These are phyloP conservation scores for Nesidiocoris tenuis DNA, from an alignment of 2,888 invertebrate species.

Conservation along the genomic window DNA sequence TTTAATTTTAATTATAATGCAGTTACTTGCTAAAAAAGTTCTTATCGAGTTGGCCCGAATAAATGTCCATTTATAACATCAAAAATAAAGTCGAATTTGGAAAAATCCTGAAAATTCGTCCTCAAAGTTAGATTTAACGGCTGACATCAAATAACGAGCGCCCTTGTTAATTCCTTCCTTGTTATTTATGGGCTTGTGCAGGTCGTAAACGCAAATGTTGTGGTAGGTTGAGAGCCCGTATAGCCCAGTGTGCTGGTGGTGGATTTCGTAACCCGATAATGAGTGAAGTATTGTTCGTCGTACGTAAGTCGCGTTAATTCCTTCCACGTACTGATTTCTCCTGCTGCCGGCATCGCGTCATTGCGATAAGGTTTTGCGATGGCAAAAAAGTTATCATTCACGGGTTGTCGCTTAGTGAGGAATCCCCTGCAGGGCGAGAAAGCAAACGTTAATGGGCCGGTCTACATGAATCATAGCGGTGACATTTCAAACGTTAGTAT, in stretches of 20 bases:
- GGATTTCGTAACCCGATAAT: neutral
- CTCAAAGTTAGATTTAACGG: too few species aligned
- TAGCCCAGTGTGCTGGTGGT: neutral
- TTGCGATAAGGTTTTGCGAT: neutral
- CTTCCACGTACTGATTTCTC: neutral
- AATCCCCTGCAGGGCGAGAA: slow-evolving; percentile 1
- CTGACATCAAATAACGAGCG: too few species aligned
- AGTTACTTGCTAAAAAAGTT: too few species aligned
- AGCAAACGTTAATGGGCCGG: slow-evolving; percentile 6
- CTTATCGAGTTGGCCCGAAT: too few species aligned
- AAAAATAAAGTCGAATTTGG: too few species aligned
- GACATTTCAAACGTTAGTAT: slow-evolving; percentile 3
- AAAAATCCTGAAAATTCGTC: too few species aligned
- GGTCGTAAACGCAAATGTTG: neutral
- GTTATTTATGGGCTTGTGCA: neutral
- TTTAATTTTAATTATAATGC: too few species aligned
- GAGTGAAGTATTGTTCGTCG: neutral
- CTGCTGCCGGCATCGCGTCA: too few species aligned
- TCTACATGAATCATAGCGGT: slow-evolving; percentile 7
- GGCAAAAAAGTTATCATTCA: neutral
- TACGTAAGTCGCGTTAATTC: neutral
- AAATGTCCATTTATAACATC: too few species aligned
- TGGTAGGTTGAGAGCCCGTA: neutral
- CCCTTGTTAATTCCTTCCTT: too few species aligned
- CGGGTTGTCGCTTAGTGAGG: neutral